Percentiles rank a stretch among this genome's conserved stretches.
Conservation (phyloP, 2,113 vertebrate genomes). For the Diphyllodes magnificus region DNA sequence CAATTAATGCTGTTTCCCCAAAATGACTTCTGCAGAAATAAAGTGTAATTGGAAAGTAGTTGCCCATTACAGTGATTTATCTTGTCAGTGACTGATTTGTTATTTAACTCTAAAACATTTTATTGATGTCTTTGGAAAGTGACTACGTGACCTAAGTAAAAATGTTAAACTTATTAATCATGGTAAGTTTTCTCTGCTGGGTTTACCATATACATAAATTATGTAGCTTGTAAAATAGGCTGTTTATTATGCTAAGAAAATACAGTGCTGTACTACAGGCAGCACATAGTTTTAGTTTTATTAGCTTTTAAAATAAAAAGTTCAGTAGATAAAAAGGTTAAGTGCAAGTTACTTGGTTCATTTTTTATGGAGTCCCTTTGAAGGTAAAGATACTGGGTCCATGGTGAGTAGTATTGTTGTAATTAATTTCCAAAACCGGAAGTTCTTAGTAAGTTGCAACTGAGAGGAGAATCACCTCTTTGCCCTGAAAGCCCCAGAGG, state of each 20-base stretch:
- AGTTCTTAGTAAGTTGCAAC: background rate
- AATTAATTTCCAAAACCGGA: background rate
- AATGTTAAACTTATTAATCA: slow-evolving; percentile 54
- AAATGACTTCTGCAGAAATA: slow-evolving; percentile 40
- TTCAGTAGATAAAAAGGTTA: slow-evolving; percentile 31
- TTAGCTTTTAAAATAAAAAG: background rate
- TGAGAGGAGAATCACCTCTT: background rate
- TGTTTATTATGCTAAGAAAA: slow-evolving; percentile 39
- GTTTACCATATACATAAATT: slow-evolving; percentile 23
- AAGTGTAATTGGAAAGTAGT: slow-evolving; percentile 52
- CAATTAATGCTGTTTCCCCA: slow-evolving; percentile 37
- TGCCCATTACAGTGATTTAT: slow-evolving; percentile 45
- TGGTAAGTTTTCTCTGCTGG: slow-evolving; percentile 15
- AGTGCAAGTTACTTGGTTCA: background rate
- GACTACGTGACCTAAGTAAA: slow-evolving; percentile 40
- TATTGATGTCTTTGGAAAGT: slow-evolving; percentile 45
- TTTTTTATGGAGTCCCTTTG: background rate
- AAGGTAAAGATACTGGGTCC: background rate
- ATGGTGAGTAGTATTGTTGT: background rate
- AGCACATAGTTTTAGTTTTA: slow-evolving; percentile 29
- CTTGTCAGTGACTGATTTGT: slow-evolving; percentile 43
- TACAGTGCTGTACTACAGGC: background rate
- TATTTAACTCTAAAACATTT: slow-evolving; percentile 51
- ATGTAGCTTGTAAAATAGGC: slow-evolving; percentile 4
- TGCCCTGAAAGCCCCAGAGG: background rate